Base-by-base conservation (phyloP, 2,888 invertebrate genomes). In the Smittia aterrima region DNA sequence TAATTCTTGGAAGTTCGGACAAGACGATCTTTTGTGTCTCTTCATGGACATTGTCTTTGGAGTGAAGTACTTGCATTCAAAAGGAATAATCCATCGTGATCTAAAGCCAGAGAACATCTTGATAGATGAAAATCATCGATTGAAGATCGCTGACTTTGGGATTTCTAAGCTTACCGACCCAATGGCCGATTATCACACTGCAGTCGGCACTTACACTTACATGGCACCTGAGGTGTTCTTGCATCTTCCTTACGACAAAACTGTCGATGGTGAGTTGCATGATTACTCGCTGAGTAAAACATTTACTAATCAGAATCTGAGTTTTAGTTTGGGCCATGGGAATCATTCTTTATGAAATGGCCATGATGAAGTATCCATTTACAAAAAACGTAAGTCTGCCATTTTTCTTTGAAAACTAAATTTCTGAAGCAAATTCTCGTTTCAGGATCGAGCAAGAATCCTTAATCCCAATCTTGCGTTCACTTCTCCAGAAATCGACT, bases 131-230 rank as follows among this genome's bases (percentile, higher is more conserved):
- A 16, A 76, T 62, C 54, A 66, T 40, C 75, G 76, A 1, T 62
- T 77, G 1, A 76, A 77, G 76, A 76, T 77, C 16, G 75, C 75
- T 54, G 77, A 77, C 74, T 77, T 77, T 67, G 77, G 77, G 27
- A 72, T 77, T 18, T 80, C 83, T 2, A 75, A 75, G 18, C 74
- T 76, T 11, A 76, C 76, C 76, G 75, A 77, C 75, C 1, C 1
- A 74, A 75, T 75, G 71, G 76, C 77, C 67, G 79, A 78, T 11
- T 74, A 77, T 20, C 62, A 76, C 16, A 75, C 76, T 18, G 80
- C 88, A 54, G 86, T 88, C 32, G 88, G 89, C 4, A 89, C 89
- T 1, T 88, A 88, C 1, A 88, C 88, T 80, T 89, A 89, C 80
- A 89, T 89, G 88, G 86, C 86, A 20, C 89, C 89, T 11, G 89